These are phyloP conservation scores for Nycteola revayana DNA, from an alignment of 2,888 invertebrate genomes.

Conservation along the genomic window DNA sequence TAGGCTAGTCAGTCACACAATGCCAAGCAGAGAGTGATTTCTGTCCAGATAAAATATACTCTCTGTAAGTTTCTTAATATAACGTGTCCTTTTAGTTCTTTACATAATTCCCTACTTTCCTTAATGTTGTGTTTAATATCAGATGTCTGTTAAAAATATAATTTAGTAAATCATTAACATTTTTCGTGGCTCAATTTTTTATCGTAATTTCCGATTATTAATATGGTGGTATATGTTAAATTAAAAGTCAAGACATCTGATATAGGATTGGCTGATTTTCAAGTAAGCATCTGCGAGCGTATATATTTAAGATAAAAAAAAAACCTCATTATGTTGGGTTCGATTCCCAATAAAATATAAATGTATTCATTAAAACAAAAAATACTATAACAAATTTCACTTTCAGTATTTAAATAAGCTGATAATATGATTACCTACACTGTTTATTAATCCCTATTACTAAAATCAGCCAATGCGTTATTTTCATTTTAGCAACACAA, in stretches of 20 bases:
- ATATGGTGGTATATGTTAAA: no score
- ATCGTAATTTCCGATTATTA: no score
- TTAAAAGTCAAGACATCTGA: slow-evolving; percentile 25
- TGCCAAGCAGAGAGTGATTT: slow-evolving; percentile 24
- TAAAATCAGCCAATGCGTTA: slow-evolving; percentile 47
- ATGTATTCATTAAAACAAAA: no score
- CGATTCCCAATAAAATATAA: slow-evolving; percentile 34
- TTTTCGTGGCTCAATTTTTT: slow-evolving; percentile 1
- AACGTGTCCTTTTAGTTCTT: slow-evolving; percentile 24
- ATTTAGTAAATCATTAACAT: background rate
- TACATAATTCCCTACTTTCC: slow-evolving; percentile 27
- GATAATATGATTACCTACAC: no score
- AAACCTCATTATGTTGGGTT: slow-evolving; percentile 32
- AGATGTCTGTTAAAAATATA: slow-evolving; percentile 20
- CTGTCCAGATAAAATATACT: slow-evolving; percentile 30
- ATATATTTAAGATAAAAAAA: slow-evolving; percentile 1
- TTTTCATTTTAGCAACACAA: slow-evolving; percentile 16
- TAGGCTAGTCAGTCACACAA: slow-evolving; percentile 34
- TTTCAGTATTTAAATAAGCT: no score
- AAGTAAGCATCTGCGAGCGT: slow-evolving; percentile 1
- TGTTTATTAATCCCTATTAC: no score
- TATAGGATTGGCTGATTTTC: slow-evolving; percentile 43
- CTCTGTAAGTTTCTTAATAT: slow-evolving; percentile 23
- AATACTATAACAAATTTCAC: no score
- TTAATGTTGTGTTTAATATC: slow-evolving; percentile 28